Base-by-base conservation (phyloP, 1,140 invertebrate species). In the Pristionchus pacificus region DNA sequence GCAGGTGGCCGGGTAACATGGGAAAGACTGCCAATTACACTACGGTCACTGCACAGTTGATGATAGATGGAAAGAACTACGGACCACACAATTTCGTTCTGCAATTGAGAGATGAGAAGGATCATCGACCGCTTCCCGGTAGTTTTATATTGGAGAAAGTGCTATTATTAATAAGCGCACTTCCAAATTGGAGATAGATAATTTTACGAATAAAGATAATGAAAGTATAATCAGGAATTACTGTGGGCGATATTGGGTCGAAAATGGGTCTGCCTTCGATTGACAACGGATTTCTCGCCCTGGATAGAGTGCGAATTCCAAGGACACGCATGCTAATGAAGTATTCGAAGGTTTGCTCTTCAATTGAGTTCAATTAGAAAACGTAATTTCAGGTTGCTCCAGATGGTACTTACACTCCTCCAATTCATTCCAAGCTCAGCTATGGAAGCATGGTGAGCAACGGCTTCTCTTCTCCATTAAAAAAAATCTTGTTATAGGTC, bases 371-470 rank as follows among this genome's bases (percentile, higher is more conserved):
- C 19, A 10, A 6, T 49, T 49, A 19, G 6, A 49, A 49, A 10
- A 19, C 38, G 6, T 49, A 19, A 49, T 61, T 72, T 13, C 49
- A 72, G 71, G 84, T 87, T 2, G 68, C 87, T 30, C 81, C 90
- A 87, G 92, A 95, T 86, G 93, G 93, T 28, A 92, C 91, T 15
- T 95, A 92, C 85, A 87, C 93, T 0, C 90, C 91, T 81, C 89
- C 92, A 0, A 88, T 89, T 27, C 91, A 89, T 82, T 90, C 90
- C 60, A 94, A 94, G 82, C 86, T 95, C 0, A 90, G 92, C 0
- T 96, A 95, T 84, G 92, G 92, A 13, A 92, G 92, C 0, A 95
- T 97, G 93, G 91, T 95, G 84, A 92, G 93, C 84, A n/a, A n/a
- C n/a, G n/a, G n/a, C n/a, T n/a, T n/a, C n/a, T n/a, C n/a, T n/a